A percentile compares a stretch with the other conserved stretches of the same genome.
Evolutionary conservation across 2,888 invertebrate genomes (phyloP).

Genomic region (Cerastis rubricosa): DNA sequence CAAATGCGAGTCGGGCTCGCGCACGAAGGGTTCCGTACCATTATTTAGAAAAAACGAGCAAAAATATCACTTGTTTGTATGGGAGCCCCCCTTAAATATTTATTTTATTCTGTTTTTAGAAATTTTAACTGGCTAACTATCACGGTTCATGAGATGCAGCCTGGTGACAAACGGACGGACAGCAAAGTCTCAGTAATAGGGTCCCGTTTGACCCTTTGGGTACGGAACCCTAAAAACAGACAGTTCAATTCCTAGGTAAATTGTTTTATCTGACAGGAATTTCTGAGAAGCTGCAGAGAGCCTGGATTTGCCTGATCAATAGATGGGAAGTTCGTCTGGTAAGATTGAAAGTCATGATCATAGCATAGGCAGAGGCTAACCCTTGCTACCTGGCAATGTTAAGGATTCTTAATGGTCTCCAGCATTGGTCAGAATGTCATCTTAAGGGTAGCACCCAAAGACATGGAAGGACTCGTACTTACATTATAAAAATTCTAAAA

Average conservation of each 20-base stretch:
- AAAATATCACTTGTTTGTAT: too few species aligned
- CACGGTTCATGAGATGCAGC: too few species aligned
- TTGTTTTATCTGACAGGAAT: neutral
- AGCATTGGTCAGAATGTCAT: neutral
- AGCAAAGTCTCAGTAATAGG: too few species aligned
- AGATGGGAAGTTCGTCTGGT: neutral
- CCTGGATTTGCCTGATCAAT: neutral
- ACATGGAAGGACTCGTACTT: conserved; percentile 19
- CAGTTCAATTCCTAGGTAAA: neutral
- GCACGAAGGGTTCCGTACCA: too few species aligned
- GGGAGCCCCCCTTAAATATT: too few species aligned
- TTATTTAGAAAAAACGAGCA: too few species aligned
- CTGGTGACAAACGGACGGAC: too few species aligned
- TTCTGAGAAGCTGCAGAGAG: neutral
- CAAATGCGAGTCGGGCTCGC: too few species aligned
- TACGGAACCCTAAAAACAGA: too few species aligned
- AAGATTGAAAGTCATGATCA: neutral
- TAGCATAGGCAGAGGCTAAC: neutral
- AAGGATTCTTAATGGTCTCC: neutral
- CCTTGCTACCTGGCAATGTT: neutral
- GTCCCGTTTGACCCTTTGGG: too few species aligned
- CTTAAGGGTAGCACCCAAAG: neutral
- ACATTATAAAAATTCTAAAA: conserved; percentile 49
- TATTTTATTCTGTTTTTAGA: too few species aligned
- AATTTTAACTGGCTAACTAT: too few species aligned